Percentiles rank a stretch among this genome's conserved stretches.
Conservation (phyloP, 2,888 invertebrate genomes). For the Aleiodes alternator region DNA sequence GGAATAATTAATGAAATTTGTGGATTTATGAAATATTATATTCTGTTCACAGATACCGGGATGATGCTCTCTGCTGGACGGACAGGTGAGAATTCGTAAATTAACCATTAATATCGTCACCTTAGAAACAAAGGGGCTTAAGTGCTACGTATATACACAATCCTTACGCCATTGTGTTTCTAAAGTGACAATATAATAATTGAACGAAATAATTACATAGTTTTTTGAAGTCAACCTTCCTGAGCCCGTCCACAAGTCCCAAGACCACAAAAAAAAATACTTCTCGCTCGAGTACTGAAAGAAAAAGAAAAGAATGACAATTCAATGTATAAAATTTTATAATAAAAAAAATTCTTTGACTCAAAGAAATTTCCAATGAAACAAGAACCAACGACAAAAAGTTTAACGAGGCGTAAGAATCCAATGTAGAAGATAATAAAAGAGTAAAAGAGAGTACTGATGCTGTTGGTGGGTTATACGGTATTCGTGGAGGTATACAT, state of each 20-base stretch:
- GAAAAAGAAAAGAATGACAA: neutral
- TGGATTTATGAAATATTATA: constrained; percentile 67
- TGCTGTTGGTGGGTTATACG: constrained; percentile 9
- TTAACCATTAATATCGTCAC: too few species aligned
- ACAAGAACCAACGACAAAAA: constrained; percentile 46
- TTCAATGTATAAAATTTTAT: constrained; percentile 3
- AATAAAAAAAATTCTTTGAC: constrained; percentile 43
- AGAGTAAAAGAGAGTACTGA: constrained; percentile 22
- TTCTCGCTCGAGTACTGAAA: neutral
- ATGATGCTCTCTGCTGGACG: constrained; percentile 92
- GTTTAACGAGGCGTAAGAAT: constrained; percentile 31
- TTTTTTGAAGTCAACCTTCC: too few species aligned
- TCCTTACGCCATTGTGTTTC: neutral
- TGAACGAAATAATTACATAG: constrained; percentile 9
- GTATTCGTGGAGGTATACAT: constrained; percentile 38
- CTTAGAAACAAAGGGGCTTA: too few species aligned
- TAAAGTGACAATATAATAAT: neutral
- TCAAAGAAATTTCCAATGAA: constrained; percentile 50
- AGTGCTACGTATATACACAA: too few species aligned
- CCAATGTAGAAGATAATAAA: constrained; percentile 8
- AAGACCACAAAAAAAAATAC: too few species aligned
- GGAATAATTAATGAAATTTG: neutral
- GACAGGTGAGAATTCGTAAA: constrained; percentile 82
- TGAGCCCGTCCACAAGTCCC: neutral
- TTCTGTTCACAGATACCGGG: constrained; percentile 85